Evolutionary conservation across 2,113 vertebrate species (phyloP).

Genomic region (Anguilla rostrata): DNA sequence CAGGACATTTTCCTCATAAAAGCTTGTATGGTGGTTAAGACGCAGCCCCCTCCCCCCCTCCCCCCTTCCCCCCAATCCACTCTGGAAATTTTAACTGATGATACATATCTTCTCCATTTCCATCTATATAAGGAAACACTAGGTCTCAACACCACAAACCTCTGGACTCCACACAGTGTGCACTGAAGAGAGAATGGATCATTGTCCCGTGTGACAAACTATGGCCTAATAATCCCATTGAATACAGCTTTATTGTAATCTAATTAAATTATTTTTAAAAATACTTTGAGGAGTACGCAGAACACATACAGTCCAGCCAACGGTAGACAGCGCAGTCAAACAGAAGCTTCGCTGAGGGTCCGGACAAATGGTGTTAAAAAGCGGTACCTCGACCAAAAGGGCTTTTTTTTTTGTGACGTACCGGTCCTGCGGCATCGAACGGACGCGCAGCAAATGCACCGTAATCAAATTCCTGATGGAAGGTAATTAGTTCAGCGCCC

Average conservation of each 20-base stretch:
- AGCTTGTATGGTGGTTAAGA: not conserved
- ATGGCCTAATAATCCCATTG: too few relatives aligned
- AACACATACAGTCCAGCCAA: not conserved
- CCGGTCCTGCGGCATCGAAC: conserved; percentile 25
- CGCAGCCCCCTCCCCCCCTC: not conserved
- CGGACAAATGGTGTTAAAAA: not conserved
- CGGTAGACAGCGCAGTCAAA: not conserved
- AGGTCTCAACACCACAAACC: not conserved
- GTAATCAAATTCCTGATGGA: conserved; percentile 47
- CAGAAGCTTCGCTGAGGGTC: not conserved
- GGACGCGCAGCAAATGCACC: conserved; percentile 29
- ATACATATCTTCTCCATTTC: not conserved
- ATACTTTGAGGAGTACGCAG: too few relatives aligned
- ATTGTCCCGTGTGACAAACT: too few relatives aligned
- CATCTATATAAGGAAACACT: not conserved
- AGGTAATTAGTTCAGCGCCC: conserved; percentile 44
- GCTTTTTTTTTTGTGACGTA: not conserved
- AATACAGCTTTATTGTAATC: too few relatives aligned
- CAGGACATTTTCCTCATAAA: not conserved
- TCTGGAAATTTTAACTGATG: not conserved
- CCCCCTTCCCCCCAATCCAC: not conserved
- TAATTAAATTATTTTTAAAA: too few relatives aligned
- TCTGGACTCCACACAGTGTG: not conserved
- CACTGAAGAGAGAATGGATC: too few relatives aligned
- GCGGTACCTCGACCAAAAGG: not conserved